Conservation (phyloP, 2,113 vertebrate genomes). For the Dromaius novaehollandiae region DNA sequence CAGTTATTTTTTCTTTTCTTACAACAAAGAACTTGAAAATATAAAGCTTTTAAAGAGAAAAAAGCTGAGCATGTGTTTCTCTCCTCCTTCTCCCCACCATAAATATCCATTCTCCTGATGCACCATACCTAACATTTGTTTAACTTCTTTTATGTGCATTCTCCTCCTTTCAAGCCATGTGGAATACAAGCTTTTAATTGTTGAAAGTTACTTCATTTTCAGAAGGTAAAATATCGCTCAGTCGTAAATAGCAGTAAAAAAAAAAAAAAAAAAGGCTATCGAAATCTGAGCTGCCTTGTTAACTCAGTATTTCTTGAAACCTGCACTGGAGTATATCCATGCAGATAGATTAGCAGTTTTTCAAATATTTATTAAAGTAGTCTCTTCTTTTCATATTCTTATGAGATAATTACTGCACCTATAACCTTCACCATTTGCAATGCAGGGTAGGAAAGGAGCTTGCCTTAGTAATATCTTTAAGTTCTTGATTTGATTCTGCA, state of each 20-base stretch:
- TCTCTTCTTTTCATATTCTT: conserved; percentile 1
- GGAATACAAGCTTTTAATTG: not conserved
- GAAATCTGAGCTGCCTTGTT: not conserved
- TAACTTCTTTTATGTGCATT: not conserved
- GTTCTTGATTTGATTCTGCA: conserved; percentile 58
- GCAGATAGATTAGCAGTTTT: not conserved
- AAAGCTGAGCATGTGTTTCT: not conserved
- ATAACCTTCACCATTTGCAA: not conserved
- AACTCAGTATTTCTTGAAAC: not conserved
- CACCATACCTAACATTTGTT: not conserved
- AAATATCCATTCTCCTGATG: not conserved
- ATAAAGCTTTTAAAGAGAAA: not conserved
- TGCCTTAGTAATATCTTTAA: conserved; percentile 34
- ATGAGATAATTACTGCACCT: not conserved
- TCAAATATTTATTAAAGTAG: not conserved
- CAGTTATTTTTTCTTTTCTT: not conserved
- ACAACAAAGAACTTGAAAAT: not conserved
- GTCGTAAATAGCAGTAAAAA: not conserved
- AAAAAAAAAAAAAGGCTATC: not conserved
- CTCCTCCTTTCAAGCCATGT: not conserved
- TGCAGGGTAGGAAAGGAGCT: not conserved
- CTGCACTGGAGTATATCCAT: not conserved
- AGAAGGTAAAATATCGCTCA: not conserved
- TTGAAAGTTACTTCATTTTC: not conserved
- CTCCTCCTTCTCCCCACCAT: not conserved